Percentiles rank a stretch among this genome's conserved stretches.
These are phyloP conservation scores for Otis tarda DNA, from an alignment of 2,113 vertebrate genomes.

Conservation along the genomic window DNA sequence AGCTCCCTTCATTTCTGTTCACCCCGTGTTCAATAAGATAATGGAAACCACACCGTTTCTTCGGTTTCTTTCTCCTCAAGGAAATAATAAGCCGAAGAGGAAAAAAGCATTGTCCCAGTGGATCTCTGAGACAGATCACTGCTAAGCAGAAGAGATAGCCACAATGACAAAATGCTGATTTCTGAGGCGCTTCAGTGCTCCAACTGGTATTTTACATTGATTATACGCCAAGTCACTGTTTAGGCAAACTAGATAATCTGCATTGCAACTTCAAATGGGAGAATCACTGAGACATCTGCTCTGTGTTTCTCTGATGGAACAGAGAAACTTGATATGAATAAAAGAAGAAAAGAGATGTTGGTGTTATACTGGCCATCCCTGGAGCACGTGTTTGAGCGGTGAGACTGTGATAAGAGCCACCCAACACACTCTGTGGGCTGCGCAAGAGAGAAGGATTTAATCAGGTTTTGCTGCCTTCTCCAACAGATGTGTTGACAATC, in stretches of 20 bases:
- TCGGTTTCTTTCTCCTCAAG: neutral
- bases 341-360: neutral
- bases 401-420: neutral
- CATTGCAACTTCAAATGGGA: neutral
- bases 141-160: neutral
- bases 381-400: neutral
- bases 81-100: neutral
- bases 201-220: neutral
- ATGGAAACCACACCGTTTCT: neutral
- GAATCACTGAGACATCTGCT: neutral
- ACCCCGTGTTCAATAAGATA: neutral
- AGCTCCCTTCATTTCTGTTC: neutral
- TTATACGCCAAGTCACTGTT: neutral
- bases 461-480: neutral
- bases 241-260: neutral
- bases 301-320: neutral
- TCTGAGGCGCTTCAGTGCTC: slow-evolving; percentile 4
- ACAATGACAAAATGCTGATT: neutral
- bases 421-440: neutral
- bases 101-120: neutral
- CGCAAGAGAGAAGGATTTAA: neutral
- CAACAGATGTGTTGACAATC: slow-evolving; percentile 8
- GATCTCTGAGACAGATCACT: neutral
- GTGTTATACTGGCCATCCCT: neutral
- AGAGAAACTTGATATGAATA: neutral